Conservation (phyloP, 2,797 vertebrate species). For the Takifugu rubripes region DNA sequence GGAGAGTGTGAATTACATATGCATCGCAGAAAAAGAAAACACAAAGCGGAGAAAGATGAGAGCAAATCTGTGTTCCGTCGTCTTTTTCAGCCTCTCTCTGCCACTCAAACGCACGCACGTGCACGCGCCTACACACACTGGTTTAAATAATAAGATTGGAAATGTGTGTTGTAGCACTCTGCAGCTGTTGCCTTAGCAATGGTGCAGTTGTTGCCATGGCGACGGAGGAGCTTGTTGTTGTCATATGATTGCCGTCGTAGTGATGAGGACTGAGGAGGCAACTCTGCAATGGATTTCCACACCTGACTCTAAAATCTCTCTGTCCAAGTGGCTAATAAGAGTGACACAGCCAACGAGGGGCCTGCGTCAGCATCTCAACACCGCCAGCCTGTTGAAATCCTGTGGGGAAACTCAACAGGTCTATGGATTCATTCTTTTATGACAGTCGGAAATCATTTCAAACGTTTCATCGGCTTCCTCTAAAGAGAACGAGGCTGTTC, state of each 20-base stretch:
- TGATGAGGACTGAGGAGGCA: constrained; percentile 30
- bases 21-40: constrained; percentile 60
- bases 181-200: constrained; percentile 79
- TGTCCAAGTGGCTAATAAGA: not conserved
- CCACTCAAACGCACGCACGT: not conserved
- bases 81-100: not conserved
- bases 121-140: not conserved
- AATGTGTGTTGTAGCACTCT: constrained; percentile 72
- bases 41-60: constrained; percentile 37
- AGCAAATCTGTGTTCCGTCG: constrained; percentile 8
- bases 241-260: constrained; percentile 53
- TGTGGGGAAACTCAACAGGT: not conserved
- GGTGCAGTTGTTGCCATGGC: constrained; percentile 81
- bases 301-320: constrained; percentile 15
- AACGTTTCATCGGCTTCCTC: not conserved
- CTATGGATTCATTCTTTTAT: not conserved
- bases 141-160: too few relatives aligned
- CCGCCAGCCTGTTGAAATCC: not conserved
- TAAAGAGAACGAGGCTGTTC: constrained; percentile 1
- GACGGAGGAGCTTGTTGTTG: constrained; percentile 72
- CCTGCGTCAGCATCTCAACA: not conserved
- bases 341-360: not conserved
- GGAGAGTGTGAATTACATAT: constrained; percentile 76
- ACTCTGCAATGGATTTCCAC: constrained; percentile 36
- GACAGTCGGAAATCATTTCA: not conserved